A percentile compares a stretch with the other conserved stretches of the same genome.
Evolutionary conservation across 2,797 vertebrate genomes (phyloP).

Genomic region (Sparidentex hasta): DNA sequence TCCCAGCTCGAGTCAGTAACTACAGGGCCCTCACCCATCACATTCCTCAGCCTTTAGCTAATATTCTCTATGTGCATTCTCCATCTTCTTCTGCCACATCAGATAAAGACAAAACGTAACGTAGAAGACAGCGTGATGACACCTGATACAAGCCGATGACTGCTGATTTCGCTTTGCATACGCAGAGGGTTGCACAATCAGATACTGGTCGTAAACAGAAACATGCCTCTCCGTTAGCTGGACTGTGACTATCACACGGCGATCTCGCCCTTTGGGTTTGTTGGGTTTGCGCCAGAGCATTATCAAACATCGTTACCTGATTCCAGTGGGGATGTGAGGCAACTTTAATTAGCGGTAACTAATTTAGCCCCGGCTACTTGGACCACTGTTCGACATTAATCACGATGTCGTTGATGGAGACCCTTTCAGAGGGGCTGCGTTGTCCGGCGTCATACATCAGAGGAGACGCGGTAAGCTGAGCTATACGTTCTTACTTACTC

Average conservation of each 20-base stretch:
- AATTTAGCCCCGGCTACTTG: slow-evolving; percentile 57
- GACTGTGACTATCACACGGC: background rate
- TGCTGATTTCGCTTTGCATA: slow-evolving; percentile 34
- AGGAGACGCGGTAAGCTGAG: slow-evolving; percentile 44
- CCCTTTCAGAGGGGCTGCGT: slow-evolving; percentile 28
- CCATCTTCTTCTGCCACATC: slow-evolving; percentile 45
- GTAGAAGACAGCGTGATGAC: slow-evolving; percentile 28
- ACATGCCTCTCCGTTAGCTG: slow-evolving; percentile 34
- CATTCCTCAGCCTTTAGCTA: slow-evolving; percentile 59
- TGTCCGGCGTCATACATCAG: slow-evolving; percentile 61
- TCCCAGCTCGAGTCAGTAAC: slow-evolving; percentile 11
- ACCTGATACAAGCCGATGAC: slow-evolving; percentile 41
- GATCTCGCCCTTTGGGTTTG: slow-evolving; percentile 24
- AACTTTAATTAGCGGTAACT: slow-evolving; percentile 63
- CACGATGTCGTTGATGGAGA: slow-evolving; percentile 48
- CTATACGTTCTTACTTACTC: slow-evolving; percentile 65
- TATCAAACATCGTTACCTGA: slow-evolving; percentile 62
- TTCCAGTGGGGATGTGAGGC: background rate
- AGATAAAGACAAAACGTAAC: slow-evolving; percentile 46
- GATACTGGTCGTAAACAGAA: slow-evolving; percentile 45
- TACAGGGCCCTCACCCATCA: slow-evolving; percentile 26
- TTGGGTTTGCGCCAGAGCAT: slow-evolving; percentile 43
- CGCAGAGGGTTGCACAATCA: slow-evolving; percentile 12
- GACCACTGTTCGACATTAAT: slow-evolving; percentile 68
- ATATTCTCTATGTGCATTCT: slow-evolving; percentile 29